These are phyloP conservation scores for Calameuta filiformis DNA, from an alignment of 2,888 invertebrate species.

Conservation along the genomic window DNA sequence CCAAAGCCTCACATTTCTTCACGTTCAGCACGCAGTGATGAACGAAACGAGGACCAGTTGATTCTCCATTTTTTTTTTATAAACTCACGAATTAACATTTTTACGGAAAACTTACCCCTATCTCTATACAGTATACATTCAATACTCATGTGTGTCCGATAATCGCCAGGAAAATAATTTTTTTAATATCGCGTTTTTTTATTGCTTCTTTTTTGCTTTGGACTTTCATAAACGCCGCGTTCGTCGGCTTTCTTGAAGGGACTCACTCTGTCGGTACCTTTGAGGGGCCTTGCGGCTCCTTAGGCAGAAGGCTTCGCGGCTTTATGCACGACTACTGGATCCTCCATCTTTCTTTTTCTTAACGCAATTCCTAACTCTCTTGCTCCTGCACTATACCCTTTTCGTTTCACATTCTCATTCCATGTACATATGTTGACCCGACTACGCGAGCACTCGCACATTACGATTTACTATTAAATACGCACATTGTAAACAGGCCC, in stretches of 20 bases:
- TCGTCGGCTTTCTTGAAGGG: constrained; percentile 1
- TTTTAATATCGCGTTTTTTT: background rate
- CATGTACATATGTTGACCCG: background rate
- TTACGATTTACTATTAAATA: constrained; percentile 62
- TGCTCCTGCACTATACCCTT: constrained; percentile 9
- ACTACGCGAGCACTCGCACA: background rate
- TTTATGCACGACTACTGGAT: background rate
- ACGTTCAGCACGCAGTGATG: no score
- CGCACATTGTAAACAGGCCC: constrained; percentile 60
- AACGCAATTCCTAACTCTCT: background rate
- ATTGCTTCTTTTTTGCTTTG: background rate
- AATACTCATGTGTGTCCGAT: background rate
- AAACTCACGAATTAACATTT: background rate
- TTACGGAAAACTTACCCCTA: background rate
- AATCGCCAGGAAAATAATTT: background rate
- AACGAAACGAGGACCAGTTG: no score
- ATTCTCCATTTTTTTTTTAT: no score
- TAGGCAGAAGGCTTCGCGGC: background rate
- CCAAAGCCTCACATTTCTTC: no score
- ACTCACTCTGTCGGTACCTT: constrained; percentile 1
- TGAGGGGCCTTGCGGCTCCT: background rate
- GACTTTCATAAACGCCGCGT: constrained; percentile 1
- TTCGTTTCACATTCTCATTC: constrained; percentile 2
- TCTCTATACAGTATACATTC: background rate
- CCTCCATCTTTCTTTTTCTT: background rate